A percentile compares a stretch with the other conserved stretches of the same genome.
Evolutionary conservation across 2,797 vertebrate species (phyloP).

Genomic region (Cynopterus sphinx): DNA sequence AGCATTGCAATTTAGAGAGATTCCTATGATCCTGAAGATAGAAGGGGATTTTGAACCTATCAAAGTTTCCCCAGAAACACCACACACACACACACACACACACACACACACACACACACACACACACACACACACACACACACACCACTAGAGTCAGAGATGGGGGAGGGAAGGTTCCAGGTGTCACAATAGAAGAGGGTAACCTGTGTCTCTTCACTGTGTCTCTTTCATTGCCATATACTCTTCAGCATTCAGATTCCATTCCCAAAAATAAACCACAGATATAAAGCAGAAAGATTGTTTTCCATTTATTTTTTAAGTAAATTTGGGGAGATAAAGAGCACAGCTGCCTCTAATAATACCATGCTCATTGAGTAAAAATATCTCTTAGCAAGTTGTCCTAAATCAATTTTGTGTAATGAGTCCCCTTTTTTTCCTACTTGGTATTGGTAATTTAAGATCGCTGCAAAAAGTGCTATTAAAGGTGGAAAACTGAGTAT

Average conservation of each 20-base stretch:
- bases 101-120: background rate
- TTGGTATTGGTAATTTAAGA: slow-evolving; percentile 68
- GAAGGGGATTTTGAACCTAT: background rate
- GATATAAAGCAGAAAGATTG: background rate
- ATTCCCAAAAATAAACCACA: slow-evolving; percentile 14
- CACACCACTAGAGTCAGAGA: background rate
- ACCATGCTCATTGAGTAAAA: slow-evolving; percentile 41
- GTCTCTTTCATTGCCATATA: background rate
- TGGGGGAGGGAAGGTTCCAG: background rate
- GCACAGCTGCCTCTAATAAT: slow-evolving; percentile 47
- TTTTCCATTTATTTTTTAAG: slow-evolving; percentile 48
- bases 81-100: background rate
- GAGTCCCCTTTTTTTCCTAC: slow-evolving; percentile 47
- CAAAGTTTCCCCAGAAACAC: background rate
- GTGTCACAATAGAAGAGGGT: background rate
- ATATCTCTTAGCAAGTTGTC: slow-evolving; percentile 60
- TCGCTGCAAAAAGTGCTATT: slow-evolving; percentile 24
- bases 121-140: background rate
- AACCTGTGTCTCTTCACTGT: background rate
- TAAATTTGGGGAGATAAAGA: slow-evolving; percentile 53
- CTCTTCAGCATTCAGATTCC: background rate
- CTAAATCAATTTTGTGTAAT: slow-evolving; percentile 63
- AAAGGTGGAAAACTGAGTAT: slow-evolving; percentile 38
- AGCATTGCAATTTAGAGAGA: background rate
- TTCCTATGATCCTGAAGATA: background rate